phyloP scores from a whole-genome alignment of 2,888 invertebrate genomes.

The Drosophila siamana region DNA sequence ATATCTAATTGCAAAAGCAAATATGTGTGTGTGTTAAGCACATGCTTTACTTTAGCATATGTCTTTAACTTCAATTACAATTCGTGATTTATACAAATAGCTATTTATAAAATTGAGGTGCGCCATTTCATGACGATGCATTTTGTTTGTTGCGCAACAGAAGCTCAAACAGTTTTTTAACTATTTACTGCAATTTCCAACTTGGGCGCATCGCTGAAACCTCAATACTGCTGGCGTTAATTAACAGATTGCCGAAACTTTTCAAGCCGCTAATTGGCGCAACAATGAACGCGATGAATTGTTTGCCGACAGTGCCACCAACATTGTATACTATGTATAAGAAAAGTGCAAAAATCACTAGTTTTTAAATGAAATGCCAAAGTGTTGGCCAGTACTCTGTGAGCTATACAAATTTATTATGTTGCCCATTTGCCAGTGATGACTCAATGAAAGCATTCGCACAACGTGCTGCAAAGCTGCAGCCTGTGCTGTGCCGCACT shows the following conservation, averaged over 20 bases:
- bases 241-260: neutral
- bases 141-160: too few relatives aligned
- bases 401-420: too few relatives aligned
- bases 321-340: too few relatives aligned
- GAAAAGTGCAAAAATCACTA: too few relatives aligned
- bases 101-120: too few relatives aligned
- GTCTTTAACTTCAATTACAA: neutral
- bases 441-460: too few relatives aligned
- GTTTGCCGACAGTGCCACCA: too few relatives aligned
- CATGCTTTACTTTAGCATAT: neutral
- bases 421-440: too few relatives aligned
- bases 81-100: too few relatives aligned
- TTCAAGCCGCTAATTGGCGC: neutral
- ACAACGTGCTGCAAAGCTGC: slow-evolving; percentile 6
- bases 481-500: slow-evolving; percentile 1
- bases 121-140: neutral
- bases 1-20: slow-evolving; percentile 27
- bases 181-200: neutral
- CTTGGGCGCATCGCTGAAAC: neutral
- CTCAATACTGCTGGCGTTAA: neutral
- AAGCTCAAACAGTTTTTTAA: neutral
- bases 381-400: too few relatives aligned
- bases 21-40: neutral
- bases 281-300: too few relatives aligned
- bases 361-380: too few relatives aligned